Percentiles rank a stretch among this genome's conserved stretches.
Conservation (phyloP, 2,888 invertebrate species). For the Ectemnius continuus region DNA sequence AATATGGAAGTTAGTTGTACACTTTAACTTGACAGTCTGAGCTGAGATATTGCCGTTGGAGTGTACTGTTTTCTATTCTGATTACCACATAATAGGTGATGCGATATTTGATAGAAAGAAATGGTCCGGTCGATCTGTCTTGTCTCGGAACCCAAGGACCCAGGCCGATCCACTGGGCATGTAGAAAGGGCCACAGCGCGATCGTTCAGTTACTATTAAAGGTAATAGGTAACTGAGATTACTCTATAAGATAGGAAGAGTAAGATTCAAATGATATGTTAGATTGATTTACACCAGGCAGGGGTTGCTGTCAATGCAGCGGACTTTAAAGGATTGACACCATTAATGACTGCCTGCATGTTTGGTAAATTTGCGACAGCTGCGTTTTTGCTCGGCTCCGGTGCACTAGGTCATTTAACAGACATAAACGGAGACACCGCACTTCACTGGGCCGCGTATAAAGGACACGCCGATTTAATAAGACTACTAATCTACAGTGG, state of each 20-base stretch:
- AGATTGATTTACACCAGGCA: conserved; percentile 79
- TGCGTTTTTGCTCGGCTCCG: conserved; percentile 93
- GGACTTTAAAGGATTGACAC: conserved; percentile 93
- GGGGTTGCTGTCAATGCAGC: conserved; percentile 94
- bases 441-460: conserved; percentile 96
- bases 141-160: conserved; percentile 94
- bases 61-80: not conserved
- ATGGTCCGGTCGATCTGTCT: conserved; percentile 90
- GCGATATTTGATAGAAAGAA: conserved; percentile 90
- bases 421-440: conserved; percentile 97
- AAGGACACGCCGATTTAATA: conserved; percentile 93
- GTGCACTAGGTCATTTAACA: conserved; percentile 90
- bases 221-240: conserved; percentile 65
- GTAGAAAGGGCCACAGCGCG: conserved; percentile 93
- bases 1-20: conserved; percentile 84
- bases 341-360: conserved; percentile 95
- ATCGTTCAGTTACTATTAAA: conserved; percentile 86
- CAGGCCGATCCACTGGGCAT: conserved; percentile 96
- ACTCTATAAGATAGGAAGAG: not conserved
- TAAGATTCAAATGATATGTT: not conserved
- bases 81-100: conserved; percentile 79
- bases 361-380: conserved; percentile 94
- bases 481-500: conserved; percentile 93
- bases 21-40: not conserved
- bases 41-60: not conserved